Evolutionary conservation across 2,113 vertebrate genomes (phyloP).

Genomic region (Sapayoa aenigma): DNA sequence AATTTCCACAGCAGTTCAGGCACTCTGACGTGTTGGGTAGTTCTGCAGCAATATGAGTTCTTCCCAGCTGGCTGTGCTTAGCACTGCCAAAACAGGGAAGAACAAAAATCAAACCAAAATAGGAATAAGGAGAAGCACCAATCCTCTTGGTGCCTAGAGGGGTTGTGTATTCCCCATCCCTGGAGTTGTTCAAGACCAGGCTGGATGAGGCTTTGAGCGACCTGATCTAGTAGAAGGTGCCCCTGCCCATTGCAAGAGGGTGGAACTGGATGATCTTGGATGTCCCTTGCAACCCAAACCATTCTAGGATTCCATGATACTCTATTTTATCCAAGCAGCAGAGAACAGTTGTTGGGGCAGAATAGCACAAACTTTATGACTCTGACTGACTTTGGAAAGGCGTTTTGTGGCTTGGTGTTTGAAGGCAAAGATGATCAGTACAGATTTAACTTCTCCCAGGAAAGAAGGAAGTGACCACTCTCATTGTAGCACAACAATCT

Average conservation of each 20-base stretch:
- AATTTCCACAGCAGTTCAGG: background rate
- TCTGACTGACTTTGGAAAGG: background rate
- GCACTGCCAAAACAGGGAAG: background rate
- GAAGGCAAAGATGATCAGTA: background rate
- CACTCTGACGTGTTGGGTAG: background rate
- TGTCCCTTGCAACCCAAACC: background rate
- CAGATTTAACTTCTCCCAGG: background rate
- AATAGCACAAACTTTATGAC: background rate
- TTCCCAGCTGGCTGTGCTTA: background rate
- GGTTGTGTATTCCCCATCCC: background rate
- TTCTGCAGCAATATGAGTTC: background rate
- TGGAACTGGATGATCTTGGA: background rate
- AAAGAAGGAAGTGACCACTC: background rate
- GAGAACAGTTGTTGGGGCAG: background rate
- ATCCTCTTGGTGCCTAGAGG: background rate
- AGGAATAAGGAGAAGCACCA: background rate
- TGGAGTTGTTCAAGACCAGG: background rate
- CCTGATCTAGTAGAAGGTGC: background rate
- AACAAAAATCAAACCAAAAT: background rate
- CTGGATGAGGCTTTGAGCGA: background rate
- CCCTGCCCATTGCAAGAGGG: background rate
- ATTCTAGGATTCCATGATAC: background rate
- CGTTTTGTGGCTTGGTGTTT: background rate
- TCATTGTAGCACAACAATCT: fast-evolving
- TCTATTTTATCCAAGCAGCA: background rate